Percentiles rank a stretch among this genome's conserved stretches.
Conservation (phyloP, 2,797 vertebrate genomes). For the Fundulus diaphanus region DNA sequence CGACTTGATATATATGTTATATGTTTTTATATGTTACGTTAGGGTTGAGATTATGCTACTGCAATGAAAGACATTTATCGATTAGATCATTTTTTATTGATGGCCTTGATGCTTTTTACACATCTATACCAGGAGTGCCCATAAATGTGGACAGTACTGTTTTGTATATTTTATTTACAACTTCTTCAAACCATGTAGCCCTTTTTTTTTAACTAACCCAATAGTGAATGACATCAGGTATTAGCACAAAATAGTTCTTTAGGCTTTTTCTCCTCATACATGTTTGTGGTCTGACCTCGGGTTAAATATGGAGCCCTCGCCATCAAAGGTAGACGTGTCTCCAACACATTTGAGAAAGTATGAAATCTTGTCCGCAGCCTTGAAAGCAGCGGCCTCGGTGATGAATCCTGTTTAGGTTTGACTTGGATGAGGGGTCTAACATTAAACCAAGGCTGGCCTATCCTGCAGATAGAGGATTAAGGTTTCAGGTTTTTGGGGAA, state of each 20-base stretch:
- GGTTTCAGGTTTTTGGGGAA: constrained; percentile 57
- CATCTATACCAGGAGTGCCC: too few relatives aligned
- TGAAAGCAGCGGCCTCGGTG: constrained; percentile 48
- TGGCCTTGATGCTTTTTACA: background rate
- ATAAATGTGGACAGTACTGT: too few relatives aligned
- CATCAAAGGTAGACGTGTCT: constrained; percentile 47
- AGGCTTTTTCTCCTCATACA: background rate
- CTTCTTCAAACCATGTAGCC: background rate
- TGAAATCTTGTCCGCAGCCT: constrained; percentile 61
- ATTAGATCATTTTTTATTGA: background rate
- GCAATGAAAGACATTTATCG: background rate
- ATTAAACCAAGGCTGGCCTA: constrained; percentile 56
- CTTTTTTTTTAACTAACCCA: background rate
- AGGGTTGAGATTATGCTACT: background rate
- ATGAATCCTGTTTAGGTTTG: constrained; percentile 55
- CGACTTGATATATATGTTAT: too few relatives aligned
- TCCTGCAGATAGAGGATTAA: constrained; percentile 65
- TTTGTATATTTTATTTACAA: too few relatives aligned
- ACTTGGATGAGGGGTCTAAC: constrained; percentile 54
- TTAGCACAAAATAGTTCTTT: background rate
- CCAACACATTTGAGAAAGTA: constrained; percentile 37
- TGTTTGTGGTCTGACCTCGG: background rate
- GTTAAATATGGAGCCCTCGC: constrained; percentile 25
- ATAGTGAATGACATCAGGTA: background rate
- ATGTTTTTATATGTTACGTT: background rate